Base-by-base conservation (phyloP, 2,113 vertebrate genomes). In the Cercopithecus mona region DNA sequence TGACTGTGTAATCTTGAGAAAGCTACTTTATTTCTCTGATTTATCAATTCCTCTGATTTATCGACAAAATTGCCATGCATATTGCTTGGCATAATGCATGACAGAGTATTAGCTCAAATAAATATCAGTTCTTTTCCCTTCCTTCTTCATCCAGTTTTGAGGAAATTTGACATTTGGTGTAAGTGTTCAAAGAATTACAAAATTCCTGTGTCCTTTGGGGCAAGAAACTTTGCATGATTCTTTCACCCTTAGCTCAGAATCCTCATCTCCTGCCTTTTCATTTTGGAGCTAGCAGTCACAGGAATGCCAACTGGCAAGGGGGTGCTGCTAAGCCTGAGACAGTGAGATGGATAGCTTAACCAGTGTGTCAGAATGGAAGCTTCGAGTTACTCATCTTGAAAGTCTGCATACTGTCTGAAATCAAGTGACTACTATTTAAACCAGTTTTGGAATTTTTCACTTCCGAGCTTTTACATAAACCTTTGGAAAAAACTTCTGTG, bases 131-230 rank as follows among this genome's bases (percentile, higher is more conserved):
- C 10, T 75, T 92, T 94, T n/a, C 17, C 16, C 16, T 96, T 93
- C 25, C 59, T 96, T 84, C 82, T 90, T 96, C 70, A 83, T 64
- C 38, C n/a, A 52, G 50, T 78, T 95, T 96, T 55, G 70, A 59
- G 73, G 35, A 93, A 89, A 85, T 89, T 86, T 82, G 80, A 61
- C 83, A 86, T 22, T 9, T 88, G 23, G 35, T 89, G 8, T 22
- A 89, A 55, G 32, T 80, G 14, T 68, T 90, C 59, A 93, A 64
- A 70, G 66, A 93, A 86, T 87, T 43, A 83, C 11, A 94, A 14
- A 43, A 84, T 83, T 32, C 23, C 22, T 30, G 0, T 81, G 59
- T 70, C 61, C 38, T 70, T 23, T 38, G 2, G 61, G 25, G 25
- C 22, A 75, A 80, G 40, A 84, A 92, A 73, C 18, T 83, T 85